phyloP scores from a whole-genome alignment of 53 echinoderm and acorn worm species.

The Patiria pectinifera region DNA sequence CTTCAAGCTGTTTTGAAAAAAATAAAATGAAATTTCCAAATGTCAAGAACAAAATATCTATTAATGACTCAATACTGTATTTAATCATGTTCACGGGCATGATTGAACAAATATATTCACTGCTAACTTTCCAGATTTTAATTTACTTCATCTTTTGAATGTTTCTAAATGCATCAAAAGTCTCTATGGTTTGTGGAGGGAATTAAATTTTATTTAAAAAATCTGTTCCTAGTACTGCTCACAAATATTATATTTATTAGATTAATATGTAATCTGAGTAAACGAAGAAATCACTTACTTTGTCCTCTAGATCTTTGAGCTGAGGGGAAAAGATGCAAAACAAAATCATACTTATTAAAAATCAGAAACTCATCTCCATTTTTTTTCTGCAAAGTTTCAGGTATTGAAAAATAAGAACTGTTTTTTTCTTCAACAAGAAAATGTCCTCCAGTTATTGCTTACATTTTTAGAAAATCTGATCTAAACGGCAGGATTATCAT shows the following conservation, averaged over 20 bases:
- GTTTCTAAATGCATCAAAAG: not conserved
- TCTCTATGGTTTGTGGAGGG: no score
- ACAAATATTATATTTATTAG: not conserved
- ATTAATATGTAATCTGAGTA: not conserved
- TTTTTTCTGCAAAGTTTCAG: no score
- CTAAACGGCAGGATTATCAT: no score
- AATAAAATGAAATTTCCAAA: not conserved
- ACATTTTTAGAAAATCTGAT: no score
- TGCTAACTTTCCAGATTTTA: no score
- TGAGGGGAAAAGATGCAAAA: slow-evolving; percentile 4
- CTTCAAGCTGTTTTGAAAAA: not conserved
- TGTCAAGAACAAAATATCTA: not conserved
- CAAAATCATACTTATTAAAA: not conserved
- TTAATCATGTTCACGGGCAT: no score
- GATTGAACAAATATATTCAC: no score
- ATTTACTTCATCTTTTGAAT: no score
- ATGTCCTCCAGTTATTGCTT: no score
- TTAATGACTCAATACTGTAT: not conserved
- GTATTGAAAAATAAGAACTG: no score
- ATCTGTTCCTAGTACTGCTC: not conserved
- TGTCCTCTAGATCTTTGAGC: slow-evolving; percentile 22
- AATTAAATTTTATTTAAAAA: not conserved
- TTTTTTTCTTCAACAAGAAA: no score
- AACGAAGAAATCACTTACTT: slow-evolving; percentile 27
- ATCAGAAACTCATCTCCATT: no score